Conservation (phyloP, 2,888 invertebrate genomes). For the Tuta absoluta region DNA sequence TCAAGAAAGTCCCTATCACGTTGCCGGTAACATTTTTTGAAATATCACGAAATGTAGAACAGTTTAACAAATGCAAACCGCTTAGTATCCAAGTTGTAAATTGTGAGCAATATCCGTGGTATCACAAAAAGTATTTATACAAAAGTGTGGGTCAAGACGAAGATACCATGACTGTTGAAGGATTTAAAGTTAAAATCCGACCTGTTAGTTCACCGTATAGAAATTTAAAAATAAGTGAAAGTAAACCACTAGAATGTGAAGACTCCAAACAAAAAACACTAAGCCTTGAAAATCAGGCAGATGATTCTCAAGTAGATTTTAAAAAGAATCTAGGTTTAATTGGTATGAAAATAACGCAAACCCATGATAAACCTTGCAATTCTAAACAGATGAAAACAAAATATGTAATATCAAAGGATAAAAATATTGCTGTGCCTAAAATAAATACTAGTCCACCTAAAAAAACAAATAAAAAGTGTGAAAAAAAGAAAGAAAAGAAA, state of each 20-base stretch:
- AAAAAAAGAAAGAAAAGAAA: neutral
- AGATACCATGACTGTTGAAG: neutral
- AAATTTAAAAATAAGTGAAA: constrained; percentile 14
- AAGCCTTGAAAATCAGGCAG: constrained; percentile 34
- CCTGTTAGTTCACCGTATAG: constrained; percentile 19
- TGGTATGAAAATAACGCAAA: constrained; percentile 41
- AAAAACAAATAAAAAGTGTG: neutral
- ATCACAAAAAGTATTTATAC: constrained; percentile 26
- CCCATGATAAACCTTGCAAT: neutral
- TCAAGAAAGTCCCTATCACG: constrained; percentile 29
- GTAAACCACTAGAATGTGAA: constrained; percentile 28
- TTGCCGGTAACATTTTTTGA: constrained; percentile 36
- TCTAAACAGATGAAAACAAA: neutral
- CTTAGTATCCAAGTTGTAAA: constrained; percentile 39
- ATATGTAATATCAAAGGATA: too few relatives aligned
- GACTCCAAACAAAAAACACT: constrained; percentile 26
- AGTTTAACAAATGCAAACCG: constrained; percentile 36
- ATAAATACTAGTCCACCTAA: neutral
- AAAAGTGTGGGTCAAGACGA: neutral
- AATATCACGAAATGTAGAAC: constrained; percentile 32
- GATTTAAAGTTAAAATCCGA: constrained; percentile 25
- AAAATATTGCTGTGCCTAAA: neutral
- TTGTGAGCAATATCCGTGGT: constrained; percentile 38
- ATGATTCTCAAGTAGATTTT: constrained; percentile 43
- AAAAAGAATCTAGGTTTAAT: constrained; percentile 53